Evolutionary conservation across 1,140 invertebrate genomes (phyloP).

Genomic region (Probaryconus sp.): DNA sequence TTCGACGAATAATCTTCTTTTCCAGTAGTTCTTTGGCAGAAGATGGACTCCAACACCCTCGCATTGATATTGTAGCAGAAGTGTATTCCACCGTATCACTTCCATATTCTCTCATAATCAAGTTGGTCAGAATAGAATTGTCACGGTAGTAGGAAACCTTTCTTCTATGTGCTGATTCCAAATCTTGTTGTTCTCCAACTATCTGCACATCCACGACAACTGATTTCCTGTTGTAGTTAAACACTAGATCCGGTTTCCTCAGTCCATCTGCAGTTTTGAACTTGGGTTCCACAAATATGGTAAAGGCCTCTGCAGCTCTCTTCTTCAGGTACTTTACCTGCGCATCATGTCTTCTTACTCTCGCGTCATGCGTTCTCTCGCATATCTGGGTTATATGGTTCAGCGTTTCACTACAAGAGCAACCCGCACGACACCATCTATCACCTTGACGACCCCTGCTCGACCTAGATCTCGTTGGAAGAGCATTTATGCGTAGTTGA

Average conservation of each 20-base stretch:
- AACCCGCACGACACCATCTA: conserved; percentile 15
- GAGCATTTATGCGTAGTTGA: conserved; percentile 25
- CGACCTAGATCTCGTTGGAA: conserved; percentile 28
- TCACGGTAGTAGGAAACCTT: neutral
- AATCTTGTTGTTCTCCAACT: neutral
- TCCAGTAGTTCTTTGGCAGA: too few relatives aligned
- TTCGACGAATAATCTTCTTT: too few relatives aligned
- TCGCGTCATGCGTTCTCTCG: conserved; percentile 1
- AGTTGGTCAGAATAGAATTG: too few relatives aligned
- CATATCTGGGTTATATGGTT: conserved; percentile 10
- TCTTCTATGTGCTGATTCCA: neutral
- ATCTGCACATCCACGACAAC: conserved; percentile 4
- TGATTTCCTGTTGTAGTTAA: neutral
- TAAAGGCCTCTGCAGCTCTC: neutral
- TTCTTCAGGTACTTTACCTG: neutral
- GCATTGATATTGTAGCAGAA: too few relatives aligned
- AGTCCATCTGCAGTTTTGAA: conserved; percentile 1
- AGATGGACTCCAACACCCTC: too few relatives aligned
- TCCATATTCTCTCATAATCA: too few relatives aligned
- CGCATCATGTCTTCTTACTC: neutral
- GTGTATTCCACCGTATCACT: too few relatives aligned
- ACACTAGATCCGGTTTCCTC: conserved; percentile 18
- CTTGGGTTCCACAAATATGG: neutral
- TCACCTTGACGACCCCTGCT: neutral
- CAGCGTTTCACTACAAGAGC: conserved; percentile 2